A percentile compares a stretch with the other conserved stretches of the same genome.
These are phyloP conservation scores for Tanytarsus gracilentus DNA, from an alignment of 2,888 invertebrate species.

Conservation along the genomic window DNA sequence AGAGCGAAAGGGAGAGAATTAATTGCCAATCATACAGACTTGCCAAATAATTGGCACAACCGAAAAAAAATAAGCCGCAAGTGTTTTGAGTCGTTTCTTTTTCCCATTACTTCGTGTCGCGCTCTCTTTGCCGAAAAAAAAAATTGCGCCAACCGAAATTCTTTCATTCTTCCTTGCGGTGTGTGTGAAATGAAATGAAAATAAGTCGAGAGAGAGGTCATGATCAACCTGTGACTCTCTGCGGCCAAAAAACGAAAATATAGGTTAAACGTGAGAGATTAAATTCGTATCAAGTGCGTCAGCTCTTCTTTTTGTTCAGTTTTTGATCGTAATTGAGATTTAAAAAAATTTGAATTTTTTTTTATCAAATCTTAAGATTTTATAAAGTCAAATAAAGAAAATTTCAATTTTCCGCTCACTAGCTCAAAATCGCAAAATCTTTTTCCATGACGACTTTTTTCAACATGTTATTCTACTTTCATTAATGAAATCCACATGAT, in stretches of 20 bases:
- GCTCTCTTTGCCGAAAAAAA: neutral
- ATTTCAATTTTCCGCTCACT: too few species aligned
- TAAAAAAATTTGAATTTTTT: neutral
- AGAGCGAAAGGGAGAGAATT: constrained; percentile 9
- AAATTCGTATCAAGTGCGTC: constrained; percentile 4
- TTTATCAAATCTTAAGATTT: neutral
- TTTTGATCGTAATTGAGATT: neutral
- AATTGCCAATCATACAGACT: constrained; percentile 26
- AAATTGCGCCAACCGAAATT: constrained; percentile 10
- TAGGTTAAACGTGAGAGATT: constrained; percentile 14
- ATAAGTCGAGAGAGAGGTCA: constrained; percentile 9
- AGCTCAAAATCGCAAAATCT: too few species aligned
- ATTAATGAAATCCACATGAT: too few species aligned
- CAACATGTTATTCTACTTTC: too few species aligned
- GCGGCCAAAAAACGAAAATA: neutral
- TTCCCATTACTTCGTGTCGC: constrained; percentile 11
- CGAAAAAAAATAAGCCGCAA: constrained; percentile 26
- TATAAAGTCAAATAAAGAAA: too few species aligned
- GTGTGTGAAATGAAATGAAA: neutral
- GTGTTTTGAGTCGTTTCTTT: constrained; percentile 7
- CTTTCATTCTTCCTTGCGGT: neutral
- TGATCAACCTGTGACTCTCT: constrained; percentile 21
- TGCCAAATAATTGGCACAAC: constrained; percentile 24
- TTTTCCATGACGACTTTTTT: too few species aligned
- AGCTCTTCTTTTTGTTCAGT: neutral